Percentiles rank a stretch among this genome's conserved stretches.
Conservation (phyloP, 2,888 invertebrate species). For the Arctia plantaginis region DNA sequence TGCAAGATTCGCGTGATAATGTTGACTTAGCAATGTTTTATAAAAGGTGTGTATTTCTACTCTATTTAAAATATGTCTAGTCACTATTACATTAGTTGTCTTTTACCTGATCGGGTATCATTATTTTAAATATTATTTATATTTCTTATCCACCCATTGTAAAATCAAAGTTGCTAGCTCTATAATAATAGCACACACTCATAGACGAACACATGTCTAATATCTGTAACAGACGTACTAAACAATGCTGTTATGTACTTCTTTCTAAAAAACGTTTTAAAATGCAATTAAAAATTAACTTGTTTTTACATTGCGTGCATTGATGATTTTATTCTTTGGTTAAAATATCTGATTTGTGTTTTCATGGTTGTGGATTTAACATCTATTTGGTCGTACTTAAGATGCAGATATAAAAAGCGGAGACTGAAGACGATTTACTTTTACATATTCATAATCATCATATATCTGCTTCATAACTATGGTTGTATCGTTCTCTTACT, state of each 20-base stretch:
- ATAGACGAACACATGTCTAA: constrained; percentile 25
- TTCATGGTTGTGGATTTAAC: too few relatives aligned
- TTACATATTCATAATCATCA: too few relatives aligned
- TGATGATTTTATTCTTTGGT: background rate
- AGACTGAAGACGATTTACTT: too few relatives aligned
- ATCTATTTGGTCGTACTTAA: too few relatives aligned
- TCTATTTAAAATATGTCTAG: background rate
- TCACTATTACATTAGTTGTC: background rate
- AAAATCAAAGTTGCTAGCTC: constrained; percentile 31
- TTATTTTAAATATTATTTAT: constrained; percentile 24
- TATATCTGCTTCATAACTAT: too few relatives aligned
- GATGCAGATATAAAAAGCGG: too few relatives aligned
- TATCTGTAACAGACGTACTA: constrained; percentile 14
- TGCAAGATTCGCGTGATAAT: too few relatives aligned
- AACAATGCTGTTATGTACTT: constrained; percentile 6
- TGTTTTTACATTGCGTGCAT: background rate
- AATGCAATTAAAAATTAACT: constrained; percentile 5
- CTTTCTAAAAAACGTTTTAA: constrained; percentile 15
- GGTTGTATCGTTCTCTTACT: too few relatives aligned
- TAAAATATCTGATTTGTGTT: background rate
- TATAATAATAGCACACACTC: constrained; percentile 45
- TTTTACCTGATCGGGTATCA: constrained; percentile 5
- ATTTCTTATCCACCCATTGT: constrained; percentile 40
- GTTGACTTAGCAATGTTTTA: background rate
- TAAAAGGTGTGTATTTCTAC: background rate